These are phyloP conservation scores for Clavelina lepadiformis DNA, from an alignment of 23 tunicate species.

Conservation along the genomic window DNA sequence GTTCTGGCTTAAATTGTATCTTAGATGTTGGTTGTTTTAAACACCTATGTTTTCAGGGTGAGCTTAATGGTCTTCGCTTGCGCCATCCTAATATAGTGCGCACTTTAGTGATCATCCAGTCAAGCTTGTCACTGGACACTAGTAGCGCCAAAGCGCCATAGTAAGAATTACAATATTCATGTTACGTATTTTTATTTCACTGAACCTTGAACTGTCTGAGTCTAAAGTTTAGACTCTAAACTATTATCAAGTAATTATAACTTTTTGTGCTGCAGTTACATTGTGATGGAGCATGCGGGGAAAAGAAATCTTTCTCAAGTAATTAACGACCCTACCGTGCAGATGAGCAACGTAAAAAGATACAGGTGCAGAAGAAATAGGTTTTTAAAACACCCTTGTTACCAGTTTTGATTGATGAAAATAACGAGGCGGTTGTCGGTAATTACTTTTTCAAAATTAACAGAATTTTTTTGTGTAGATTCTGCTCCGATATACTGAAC, in stretches of 20 bases:
- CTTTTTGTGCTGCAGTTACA: conserved; percentile 29
- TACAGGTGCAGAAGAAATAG: conserved; percentile 13
- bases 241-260: not conserved
- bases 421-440: not conserved
- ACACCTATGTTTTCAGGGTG: conserved; percentile 39
- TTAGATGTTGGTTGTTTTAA: too few species aligned
- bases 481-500: conserved; percentile 35
- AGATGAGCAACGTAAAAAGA: conserved; percentile 4
- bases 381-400: too few species aligned
- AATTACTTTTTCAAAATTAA: not conserved
- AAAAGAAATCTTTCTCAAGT: conserved; percentile 50
- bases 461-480: conserved; percentile 25
- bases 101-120: conserved; percentile 60
- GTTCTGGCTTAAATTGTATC: not conserved
- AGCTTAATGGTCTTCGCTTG: conserved; percentile 48
- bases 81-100: conserved; percentile 76
- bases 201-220: too few species aligned
- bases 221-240: too few species aligned
- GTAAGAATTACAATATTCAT: too few species aligned
- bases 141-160: conserved; percentile 9
- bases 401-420: too few species aligned
- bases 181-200: too few species aligned
- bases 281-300: conserved; percentile 89
- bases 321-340: conserved; percentile 39
- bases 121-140: conserved; percentile 34